Conservation (phyloP, 2,797 vertebrate genomes). For the Cuniculus paca region DNA sequence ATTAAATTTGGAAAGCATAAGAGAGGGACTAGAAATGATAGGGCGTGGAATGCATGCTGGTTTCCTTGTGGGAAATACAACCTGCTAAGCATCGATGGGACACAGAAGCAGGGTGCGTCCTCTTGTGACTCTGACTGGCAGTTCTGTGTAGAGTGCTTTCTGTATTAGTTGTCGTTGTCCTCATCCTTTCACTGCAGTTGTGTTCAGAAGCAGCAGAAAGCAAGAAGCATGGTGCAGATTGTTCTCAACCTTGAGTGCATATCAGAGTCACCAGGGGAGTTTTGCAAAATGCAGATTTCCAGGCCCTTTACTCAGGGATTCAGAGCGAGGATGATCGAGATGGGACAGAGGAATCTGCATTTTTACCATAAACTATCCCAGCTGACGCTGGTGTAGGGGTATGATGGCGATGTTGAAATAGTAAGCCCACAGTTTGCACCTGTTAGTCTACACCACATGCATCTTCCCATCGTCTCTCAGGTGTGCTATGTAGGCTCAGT, state of each 20-base stretch:
- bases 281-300: neutral
- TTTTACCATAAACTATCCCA: neutral
- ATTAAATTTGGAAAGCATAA: slow-evolving; percentile 62
- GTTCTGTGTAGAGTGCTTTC: neutral
- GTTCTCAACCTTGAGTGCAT: neutral
- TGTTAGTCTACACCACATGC: neutral
- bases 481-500: neutral
- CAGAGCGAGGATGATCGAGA: fast-evolving
- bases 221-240: fast-evolving
- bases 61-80: neutral
- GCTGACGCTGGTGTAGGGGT: neutral
- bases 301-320: neutral
- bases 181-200: fast-evolving
- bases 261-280: neutral
- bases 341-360: no score
- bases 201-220: neutral
- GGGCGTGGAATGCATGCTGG: neutral
- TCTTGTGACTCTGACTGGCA: neutral
- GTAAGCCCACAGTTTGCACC: neutral
- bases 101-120: neutral
- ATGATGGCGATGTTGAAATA: neutral
- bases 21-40: neutral
- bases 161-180: neutral
- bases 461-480: neutral
- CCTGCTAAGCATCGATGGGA: neutral